These are phyloP conservation scores for Xyliphius kryptos DNA, from an alignment of 2,113 vertebrate genomes.

Conservation along the genomic window DNA sequence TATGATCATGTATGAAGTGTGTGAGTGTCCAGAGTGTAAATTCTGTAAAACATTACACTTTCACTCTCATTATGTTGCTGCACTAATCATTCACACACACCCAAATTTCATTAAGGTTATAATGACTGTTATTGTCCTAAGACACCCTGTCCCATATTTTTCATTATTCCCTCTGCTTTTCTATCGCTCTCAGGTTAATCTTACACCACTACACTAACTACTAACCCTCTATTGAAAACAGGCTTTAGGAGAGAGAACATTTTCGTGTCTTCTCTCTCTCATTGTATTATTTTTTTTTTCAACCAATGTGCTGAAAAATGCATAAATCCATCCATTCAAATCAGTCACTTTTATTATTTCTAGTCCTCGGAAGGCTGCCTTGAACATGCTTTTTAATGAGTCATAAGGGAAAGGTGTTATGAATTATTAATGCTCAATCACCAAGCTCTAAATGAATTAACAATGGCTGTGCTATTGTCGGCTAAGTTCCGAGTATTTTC, in stretches of 20 bases:
- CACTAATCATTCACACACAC: slow-evolving; percentile 70
- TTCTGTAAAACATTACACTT: no score
- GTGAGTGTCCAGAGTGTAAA: no score
- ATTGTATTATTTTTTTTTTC: slow-evolving; percentile 23
- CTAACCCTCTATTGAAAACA: slow-evolving; percentile 15
- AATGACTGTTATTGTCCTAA: slow-evolving; percentile 31
- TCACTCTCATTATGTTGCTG: slow-evolving; percentile 75
- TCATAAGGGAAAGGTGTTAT: slow-evolving; percentile 66
- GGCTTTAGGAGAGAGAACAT: slow-evolving; percentile 3
- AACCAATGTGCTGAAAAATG: slow-evolving; percentile 25
- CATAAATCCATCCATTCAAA: slow-evolving; percentile 42
- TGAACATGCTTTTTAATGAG: slow-evolving; percentile 58
- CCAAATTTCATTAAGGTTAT: slow-evolving; percentile 39
- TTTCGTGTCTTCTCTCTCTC: slow-evolving; percentile 35
- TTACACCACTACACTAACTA: slow-evolving; percentile 6
- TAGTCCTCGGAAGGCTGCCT: slow-evolving; percentile 48
- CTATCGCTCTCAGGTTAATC: slow-evolving; percentile 21
- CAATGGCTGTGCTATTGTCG: slow-evolving; percentile 38
- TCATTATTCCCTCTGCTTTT: background rate
- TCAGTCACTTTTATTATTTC: slow-evolving; percentile 44
- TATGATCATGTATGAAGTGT: no score
- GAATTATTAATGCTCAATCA: slow-evolving; percentile 72
- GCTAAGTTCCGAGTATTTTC: slow-evolving; percentile 17
- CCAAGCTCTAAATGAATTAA: slow-evolving; percentile 60
- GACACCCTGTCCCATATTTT: slow-evolving; percentile 7